Evolutionary conservation across 1,140 invertebrate genomes (phyloP).

Genomic region (Caenorhabditis tropicalis): DNA sequence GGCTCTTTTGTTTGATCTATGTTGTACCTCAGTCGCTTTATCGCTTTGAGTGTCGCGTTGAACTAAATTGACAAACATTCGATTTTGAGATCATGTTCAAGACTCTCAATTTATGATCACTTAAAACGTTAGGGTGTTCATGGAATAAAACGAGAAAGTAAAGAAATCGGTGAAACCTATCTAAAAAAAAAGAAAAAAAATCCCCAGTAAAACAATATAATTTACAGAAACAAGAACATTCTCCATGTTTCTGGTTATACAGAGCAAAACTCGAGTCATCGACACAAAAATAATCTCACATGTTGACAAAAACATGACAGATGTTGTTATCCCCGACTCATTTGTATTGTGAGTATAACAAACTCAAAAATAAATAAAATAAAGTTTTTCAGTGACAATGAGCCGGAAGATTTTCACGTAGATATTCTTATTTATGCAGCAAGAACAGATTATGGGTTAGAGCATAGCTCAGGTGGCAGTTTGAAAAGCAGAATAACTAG

Average conservation of each 20-base stretch:
- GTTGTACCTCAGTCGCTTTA: not conserved
- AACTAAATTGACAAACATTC: constrained; percentile 20
- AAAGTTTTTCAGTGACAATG: constrained; percentile 22
- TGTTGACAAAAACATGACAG: constrained; percentile 46
- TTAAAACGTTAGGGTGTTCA: not conserved
- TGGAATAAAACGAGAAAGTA: not conserved
- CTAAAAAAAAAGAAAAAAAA: too few species aligned
- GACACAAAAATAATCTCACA: constrained; percentile 49
- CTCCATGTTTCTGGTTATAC: constrained; percentile 53
- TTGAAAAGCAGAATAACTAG: constrained; percentile 47
- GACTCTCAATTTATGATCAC: constrained; percentile 18
- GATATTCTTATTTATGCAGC: constrained; percentile 50
- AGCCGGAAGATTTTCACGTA: constrained; percentile 49
- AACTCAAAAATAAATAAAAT: not conserved
- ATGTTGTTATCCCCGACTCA: constrained; percentile 51
- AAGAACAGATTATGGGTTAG: constrained; percentile 45
- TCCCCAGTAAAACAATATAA: not conserved
- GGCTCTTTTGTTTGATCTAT: constrained; percentile 4
- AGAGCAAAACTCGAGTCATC: constrained; percentile 43
- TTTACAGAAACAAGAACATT: constrained; percentile 49
- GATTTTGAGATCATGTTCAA: not conserved
- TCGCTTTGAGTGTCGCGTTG: not conserved
- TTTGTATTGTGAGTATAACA: constrained; percentile 45
- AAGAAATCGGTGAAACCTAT: not conserved
- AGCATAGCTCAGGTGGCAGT: constrained; percentile 37